These are phyloP conservation scores for Parapristionchus giblindavisi DNA, from an alignment of 2,888 invertebrate species.

Conservation along the genomic window DNA sequence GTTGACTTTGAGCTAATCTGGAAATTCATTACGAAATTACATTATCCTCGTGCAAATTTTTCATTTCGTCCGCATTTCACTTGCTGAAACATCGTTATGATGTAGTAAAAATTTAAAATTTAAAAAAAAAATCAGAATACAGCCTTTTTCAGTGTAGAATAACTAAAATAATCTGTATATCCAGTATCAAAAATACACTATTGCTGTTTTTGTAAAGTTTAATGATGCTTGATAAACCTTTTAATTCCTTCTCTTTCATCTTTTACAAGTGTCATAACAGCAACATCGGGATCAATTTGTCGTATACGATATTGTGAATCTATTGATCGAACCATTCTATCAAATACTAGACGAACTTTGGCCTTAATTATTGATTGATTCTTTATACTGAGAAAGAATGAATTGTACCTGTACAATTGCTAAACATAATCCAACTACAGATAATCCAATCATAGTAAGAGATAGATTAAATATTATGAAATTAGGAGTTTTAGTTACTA, in stretches of 20 bases:
- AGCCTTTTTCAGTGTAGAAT: too few relatives aligned
- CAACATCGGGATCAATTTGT: conserved; percentile 55
- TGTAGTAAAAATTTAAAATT: not conserved
- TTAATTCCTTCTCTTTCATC: conserved; percentile 60
- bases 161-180: too few relatives aligned
- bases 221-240: conserved; percentile 38
- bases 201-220: not conserved
- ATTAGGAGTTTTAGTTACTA: conserved; percentile 60
- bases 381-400: conserved; percentile 4
- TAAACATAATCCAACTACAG: conserved; percentile 56
- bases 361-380: conserved; percentile 41
- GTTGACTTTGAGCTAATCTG: conserved; percentile 52
- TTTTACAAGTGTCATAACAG: conserved; percentile 57
- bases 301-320: conserved; percentile 52
- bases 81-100: not conserved
- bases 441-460: conserved; percentile 54
- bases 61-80: not conserved
- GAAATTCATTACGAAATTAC: not conserved
- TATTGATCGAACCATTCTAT: conserved; percentile 55
- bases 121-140: too few relatives aligned
- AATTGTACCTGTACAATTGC: conserved; percentile 53
- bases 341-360: conserved; percentile 57
- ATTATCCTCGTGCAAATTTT: not conserved
- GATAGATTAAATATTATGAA: conserved; percentile 60
- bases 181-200: too few relatives aligned